Base-by-base conservation (phyloP, 2,797 vertebrate genomes). In the Molossus alvarezi region DNA sequence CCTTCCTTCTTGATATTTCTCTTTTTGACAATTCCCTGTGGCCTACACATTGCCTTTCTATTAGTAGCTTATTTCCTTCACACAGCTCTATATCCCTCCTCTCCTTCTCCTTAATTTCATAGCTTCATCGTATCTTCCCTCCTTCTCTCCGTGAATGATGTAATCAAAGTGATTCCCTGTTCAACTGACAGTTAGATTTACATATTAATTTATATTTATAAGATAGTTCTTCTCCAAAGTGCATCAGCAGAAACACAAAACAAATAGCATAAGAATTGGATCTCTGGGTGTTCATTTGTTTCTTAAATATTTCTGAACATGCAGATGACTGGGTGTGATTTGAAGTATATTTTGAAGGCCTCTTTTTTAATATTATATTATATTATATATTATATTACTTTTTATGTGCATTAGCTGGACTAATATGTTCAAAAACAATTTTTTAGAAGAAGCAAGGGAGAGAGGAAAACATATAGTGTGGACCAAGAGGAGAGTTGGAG, bases 301-400 rank as follows among this genome's bases (percentile, higher is more conserved):
- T 13, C 37, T 17, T 57, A 82, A 85, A 9, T 86, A 55, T 95
- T 69, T 95, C 14, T 87, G 21, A 62, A 41, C 77, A 55, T 57
- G 5, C 57, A 76, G 71, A 33, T 77, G 48, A 60, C 41, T 85
- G 4, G 7, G 51, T 58, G 37, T n/a, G 11, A 48, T 65, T 72
- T 51, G 4, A 93, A 55, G 84, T 60, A 23, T 29, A 83, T 88
- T 67, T 86, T 60, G 64, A 96, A 89, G 18, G 1, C 2, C 15
- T 48, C 29, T 67, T 48, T 45, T 45, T 33, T 33, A 33, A 33
- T 33, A 33, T 33, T 33, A 33, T 33, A 33, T 33, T 33, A 33
- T 33, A 33, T 33, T 33, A 33, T 33, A 33, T 33, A 33, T 80
- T 72, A 64, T 37, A 73, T 88, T 82, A 67, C 33, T 82, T 55